Percentiles rank a stretch among this genome's conserved stretches.
These are phyloP conservation scores for Arnoldichthys spilopterus DNA, from an alignment of 2,797 vertebrate genomes.

Conservation along the genomic window DNA sequence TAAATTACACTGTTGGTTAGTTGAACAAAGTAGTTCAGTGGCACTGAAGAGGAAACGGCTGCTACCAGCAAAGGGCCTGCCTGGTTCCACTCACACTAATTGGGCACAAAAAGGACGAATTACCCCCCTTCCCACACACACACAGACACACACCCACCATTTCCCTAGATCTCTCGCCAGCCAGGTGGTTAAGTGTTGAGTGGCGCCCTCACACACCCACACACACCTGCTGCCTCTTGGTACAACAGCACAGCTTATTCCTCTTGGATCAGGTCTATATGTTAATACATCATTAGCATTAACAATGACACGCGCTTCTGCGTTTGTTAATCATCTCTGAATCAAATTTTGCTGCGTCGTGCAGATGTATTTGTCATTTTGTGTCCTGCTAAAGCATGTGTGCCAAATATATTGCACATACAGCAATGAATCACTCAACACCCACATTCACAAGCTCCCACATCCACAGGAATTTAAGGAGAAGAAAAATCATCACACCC, in stretches of 20 bases:
- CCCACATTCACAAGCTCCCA: constrained; percentile 38
- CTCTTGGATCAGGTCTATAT: background rate
- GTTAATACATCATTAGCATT: constrained; percentile 2
- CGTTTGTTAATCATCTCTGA: background rate
- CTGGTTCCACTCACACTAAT: constrained; percentile 68
- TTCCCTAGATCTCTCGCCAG: constrained; percentile 38
- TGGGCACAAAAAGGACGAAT: constrained; percentile 47
- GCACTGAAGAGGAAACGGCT: background rate
- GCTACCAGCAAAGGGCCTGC: constrained; percentile 15
- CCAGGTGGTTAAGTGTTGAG: constrained; percentile 50
- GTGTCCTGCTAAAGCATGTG: background rate
- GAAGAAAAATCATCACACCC: constrained; percentile 3
- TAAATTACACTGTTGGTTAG: background rate
- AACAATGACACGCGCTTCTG: background rate
- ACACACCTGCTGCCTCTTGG: background rate
- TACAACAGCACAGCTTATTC: background rate
- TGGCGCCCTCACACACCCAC: background rate
- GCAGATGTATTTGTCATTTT: background rate
- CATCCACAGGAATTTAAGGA: constrained; percentile 11
- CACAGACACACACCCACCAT: background rate
- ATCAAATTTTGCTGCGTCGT: background rate
- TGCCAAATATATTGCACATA: constrained; percentile 22
- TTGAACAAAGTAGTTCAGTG: constrained; percentile 1
- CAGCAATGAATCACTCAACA: constrained; percentile 20
- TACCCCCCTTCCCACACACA: background rate